A percentile compares a stretch with the other conserved stretches of the same genome.
Conservation (phyloP, 2,888 invertebrate species). For the Drosophila diplacantha region DNA sequence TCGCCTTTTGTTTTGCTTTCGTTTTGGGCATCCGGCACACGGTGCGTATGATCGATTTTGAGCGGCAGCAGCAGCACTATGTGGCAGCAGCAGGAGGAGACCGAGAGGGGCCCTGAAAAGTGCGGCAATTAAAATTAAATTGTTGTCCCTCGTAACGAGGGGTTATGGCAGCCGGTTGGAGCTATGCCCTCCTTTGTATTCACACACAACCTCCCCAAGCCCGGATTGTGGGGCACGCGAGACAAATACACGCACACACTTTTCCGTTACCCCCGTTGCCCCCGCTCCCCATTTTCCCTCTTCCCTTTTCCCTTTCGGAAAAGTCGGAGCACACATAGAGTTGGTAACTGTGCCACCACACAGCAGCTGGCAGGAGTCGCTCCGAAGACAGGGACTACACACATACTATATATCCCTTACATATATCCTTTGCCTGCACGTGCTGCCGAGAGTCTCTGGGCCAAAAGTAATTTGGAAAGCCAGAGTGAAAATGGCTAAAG, state of each 20-base stretch:
- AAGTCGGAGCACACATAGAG: slow-evolving; percentile 16
- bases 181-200: background rate
- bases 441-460: slow-evolving; percentile 46
- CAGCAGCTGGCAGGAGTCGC: slow-evolving; percentile 37
- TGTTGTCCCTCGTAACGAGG: slow-evolving; percentile 48
- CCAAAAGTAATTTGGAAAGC: slow-evolving; percentile 43
- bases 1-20: slow-evolving; percentile 14
- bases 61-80: slow-evolving; percentile 2
- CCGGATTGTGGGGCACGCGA: slow-evolving; percentile 48
- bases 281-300: too few species aligned
- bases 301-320: background rate
- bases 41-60: slow-evolving; percentile 39
- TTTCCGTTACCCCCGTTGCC: slow-evolving; percentile 2
- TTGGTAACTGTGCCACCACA: slow-evolving; percentile 24
- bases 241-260: slow-evolving; percentile 43
- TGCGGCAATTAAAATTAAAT: slow-evolving; percentile 65
- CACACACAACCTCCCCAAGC: slow-evolving; percentile 1
- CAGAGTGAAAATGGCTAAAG: slow-evolving; percentile 10
- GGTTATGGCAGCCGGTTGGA: slow-evolving; percentile 18
- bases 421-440: slow-evolving; percentile 53
- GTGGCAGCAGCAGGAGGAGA: background rate
- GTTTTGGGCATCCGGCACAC: slow-evolving; percentile 35
- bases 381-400: slow-evolving; percentile 20
- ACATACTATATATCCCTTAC: slow-evolving; percentile 1
- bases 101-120: slow-evolving; percentile 21